Evolutionary conservation across 2,797 vertebrate genomes (phyloP).

Genomic region (Sparidentex hasta): DNA sequence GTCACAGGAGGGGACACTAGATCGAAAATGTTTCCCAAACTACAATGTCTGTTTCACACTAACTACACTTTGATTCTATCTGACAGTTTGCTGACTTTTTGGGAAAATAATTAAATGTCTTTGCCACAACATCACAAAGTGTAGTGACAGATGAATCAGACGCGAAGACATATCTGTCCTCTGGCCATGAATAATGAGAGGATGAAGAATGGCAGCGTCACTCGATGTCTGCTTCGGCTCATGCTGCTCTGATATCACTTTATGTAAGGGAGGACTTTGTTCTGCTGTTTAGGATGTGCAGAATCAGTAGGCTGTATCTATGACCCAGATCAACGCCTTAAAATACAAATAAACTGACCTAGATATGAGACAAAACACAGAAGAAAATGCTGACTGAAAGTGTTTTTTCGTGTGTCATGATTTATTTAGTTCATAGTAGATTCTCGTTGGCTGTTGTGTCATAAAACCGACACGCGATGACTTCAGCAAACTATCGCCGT

Average conservation of each 20-base stretch:
- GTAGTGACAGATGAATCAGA: constrained; percentile 22
- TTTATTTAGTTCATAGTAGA: neutral
- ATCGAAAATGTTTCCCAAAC: neutral
- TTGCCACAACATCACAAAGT: neutral
- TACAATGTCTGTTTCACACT: neutral
- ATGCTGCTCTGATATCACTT: constrained; percentile 18
- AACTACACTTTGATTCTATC: no score
- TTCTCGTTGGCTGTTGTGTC: constrained; percentile 5
- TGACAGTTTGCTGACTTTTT: neutral
- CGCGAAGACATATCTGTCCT: constrained; percentile 28
- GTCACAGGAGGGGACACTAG: neutral
- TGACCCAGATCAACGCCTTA: neutral
- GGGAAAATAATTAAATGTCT: neutral
- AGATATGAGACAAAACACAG: neutral
- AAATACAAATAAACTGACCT: neutral
- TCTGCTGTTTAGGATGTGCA: constrained; percentile 5
- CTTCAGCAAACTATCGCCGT: neutral
- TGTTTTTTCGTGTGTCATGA: neutral
- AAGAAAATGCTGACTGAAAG: neutral
- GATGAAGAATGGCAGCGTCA: constrained; percentile 20
- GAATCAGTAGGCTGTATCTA: neutral
- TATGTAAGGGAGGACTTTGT: neutral
- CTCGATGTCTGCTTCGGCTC: constrained; percentile 22
- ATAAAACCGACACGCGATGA: neutral
- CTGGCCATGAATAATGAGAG: constrained; percentile 2